phyloP scores from a whole-genome alignment of 2,113 vertebrate species.

The Papio anubis region DNA sequence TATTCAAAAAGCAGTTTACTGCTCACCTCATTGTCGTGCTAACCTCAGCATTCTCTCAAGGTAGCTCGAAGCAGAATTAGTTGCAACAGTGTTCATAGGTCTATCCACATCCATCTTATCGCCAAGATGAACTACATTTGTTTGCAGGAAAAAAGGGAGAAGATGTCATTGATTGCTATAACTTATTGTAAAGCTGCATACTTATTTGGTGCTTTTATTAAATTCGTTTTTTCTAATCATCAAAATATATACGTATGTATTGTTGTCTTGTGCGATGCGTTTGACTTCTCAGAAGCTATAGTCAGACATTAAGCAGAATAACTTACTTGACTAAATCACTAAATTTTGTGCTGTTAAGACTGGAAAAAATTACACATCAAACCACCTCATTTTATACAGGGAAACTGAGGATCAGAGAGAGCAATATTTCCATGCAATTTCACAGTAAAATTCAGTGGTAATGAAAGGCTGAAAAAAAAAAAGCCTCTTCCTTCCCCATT shows the following conservation, averaged over 20 bases:
- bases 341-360: background rate
- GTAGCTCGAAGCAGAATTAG: constrained; percentile 43
- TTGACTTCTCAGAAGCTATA: background rate
- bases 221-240: constrained; percentile 22
- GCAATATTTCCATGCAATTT: background rate
- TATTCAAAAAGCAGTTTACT: constrained; percentile 51
- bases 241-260: background rate
- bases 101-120: background rate
- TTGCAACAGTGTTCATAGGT: background rate
- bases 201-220: background rate
- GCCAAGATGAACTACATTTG: background rate
- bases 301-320: background rate
- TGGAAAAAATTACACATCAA: background rate
- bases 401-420: background rate
- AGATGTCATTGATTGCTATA: background rate
- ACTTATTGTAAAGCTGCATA: background rate
- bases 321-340: background rate
- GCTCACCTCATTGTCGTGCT: background rate
- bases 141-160: background rate
- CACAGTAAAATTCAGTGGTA: background rate
- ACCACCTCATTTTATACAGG: background rate
- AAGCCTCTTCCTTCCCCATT: background rate
- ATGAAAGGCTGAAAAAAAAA: background rate
- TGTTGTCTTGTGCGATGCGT: background rate
- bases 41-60: constrained; percentile 51